These are phyloP conservation scores for Sorex maritimensis DNA, from an alignment of 2,797 vertebrate genomes.

Conservation along the genomic window DNA sequence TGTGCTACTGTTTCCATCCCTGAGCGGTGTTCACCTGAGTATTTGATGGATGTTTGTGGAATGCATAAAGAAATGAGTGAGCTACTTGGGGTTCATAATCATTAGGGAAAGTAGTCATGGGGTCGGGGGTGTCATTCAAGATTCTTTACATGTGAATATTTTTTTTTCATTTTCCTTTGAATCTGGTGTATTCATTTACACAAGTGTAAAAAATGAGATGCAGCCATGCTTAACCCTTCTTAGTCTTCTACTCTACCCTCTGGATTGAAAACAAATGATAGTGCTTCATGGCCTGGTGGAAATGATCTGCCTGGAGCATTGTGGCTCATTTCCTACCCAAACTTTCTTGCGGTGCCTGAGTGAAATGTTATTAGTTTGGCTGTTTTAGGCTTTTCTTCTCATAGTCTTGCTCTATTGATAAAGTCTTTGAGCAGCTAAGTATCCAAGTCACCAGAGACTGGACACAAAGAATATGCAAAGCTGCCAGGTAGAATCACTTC, in stretches of 20 bases:
- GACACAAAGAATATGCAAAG: neutral
- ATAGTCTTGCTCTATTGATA: neutral
- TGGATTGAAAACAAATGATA: slow-evolving; percentile 18
- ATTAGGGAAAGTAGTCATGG: neutral
- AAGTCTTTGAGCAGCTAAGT: slow-evolving; percentile 1
- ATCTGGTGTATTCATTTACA: slow-evolving; percentile 57
- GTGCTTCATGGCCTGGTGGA: neutral
- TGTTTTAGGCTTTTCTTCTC: slow-evolving; percentile 34
- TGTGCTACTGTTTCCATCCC: neutral
- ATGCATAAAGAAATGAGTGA: neutral
- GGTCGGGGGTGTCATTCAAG: too few species aligned
- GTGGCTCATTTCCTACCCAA: neutral
- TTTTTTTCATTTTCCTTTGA: slow-evolving; percentile 29
- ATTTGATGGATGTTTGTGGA: neutral
- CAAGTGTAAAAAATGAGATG: neutral
- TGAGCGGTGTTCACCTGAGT: neutral
- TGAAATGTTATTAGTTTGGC: neutral
- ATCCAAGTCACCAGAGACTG: neutral
- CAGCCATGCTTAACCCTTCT: slow-evolving; percentile 1
- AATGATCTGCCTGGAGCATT: neutral
- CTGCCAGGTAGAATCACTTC: neutral
- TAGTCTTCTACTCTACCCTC: neutral
- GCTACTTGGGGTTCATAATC: slow-evolving; percentile 46
- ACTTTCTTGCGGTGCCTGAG: neutral
- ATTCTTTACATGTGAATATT: neutral